A percentile compares a stretch with the other conserved stretches of the same genome.
Evolutionary conservation across 2,888 invertebrate genomes (phyloP).

Genomic region (Anticlea derivata): DNA sequence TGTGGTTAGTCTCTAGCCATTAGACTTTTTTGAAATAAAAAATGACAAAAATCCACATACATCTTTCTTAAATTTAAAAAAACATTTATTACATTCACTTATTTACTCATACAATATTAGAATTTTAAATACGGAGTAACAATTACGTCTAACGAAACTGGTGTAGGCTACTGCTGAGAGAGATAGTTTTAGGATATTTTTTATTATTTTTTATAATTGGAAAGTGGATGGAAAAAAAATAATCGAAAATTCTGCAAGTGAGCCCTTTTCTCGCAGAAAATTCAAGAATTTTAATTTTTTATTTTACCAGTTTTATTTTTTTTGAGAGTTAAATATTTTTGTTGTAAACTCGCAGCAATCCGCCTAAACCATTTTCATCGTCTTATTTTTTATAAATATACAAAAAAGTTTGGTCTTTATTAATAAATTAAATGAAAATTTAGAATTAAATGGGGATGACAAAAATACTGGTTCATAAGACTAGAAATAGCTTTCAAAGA

Average conservation of each 20-base stretch:
- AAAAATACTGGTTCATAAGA: conserved; percentile 55
- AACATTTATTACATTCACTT: conserved; percentile 70
- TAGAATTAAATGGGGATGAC: conserved; percentile 46
- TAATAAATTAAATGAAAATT: conserved; percentile 41
- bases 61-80: conserved; percentile 47
- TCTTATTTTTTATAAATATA: conserved; percentile 65
- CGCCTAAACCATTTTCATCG: conserved; percentile 46
- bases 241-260: conserved; percentile 57
- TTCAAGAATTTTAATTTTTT: conserved; percentile 62
- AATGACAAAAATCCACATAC: conserved; percentile 54
- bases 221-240: conserved; percentile 55
- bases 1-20: conserved; percentile 56
- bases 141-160: conserved; percentile 47
- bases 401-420: conserved; percentile 69
- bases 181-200: conserved; percentile 22
- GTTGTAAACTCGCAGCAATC: conserved; percentile 35
- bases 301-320: conserved; percentile 27
- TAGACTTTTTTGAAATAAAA: conserved; percentile 45
- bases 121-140: conserved; percentile 68
- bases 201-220: conserved; percentile 24
- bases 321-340: conserved; percentile 22
- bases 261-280: conserved; percentile 64
- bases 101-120: conserved; percentile 46
- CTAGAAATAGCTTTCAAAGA: conserved; percentile 54
- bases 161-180: conserved; percentile 35